phyloP scores from a whole-genome alignment of 2,888 invertebrate species.

The Drosophila pegasa region DNA sequence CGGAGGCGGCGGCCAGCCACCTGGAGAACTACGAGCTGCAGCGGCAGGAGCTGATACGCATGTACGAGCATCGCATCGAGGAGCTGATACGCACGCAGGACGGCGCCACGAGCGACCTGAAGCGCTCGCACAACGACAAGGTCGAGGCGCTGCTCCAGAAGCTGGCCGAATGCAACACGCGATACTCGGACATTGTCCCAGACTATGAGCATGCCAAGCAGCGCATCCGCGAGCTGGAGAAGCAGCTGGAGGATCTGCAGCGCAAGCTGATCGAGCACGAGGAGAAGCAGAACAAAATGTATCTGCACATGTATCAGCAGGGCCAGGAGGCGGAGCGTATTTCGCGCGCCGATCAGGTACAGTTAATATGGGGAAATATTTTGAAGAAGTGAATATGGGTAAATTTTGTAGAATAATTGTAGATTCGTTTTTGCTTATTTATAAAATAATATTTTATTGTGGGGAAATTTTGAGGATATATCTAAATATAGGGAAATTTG shows the following conservation, averaged over 20 bases:
- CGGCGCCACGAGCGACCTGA: constrained; percentile 90
- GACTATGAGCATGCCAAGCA: constrained; percentile 91
- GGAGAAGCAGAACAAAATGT: constrained; percentile 90
- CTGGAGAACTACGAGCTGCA: constrained; percentile 87
- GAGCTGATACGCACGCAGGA: constrained; percentile 89
- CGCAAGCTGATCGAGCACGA: constrained; percentile 90
- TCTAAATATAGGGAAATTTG: neutral
- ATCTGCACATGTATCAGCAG: constrained; percentile 93
- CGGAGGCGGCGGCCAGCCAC: constrained; percentile 66
- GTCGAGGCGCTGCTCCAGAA: constrained; percentile 90
- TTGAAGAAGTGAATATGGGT: neutral
- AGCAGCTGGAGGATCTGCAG: constrained; percentile 89
- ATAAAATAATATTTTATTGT: too few species aligned
- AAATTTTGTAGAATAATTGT: neutral
- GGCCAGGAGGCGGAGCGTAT: constrained; percentile 92
- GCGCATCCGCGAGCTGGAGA: constrained; percentile 88
- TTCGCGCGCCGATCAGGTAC: constrained; percentile 89
- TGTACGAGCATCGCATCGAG: constrained; percentile 91
- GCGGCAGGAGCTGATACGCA: constrained; percentile 88
- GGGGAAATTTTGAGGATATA: neutral
- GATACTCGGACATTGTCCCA: constrained; percentile 91
- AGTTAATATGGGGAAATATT: constrained; percentile 2
- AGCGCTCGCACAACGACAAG: constrained; percentile 92
- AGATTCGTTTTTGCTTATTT: too few species aligned
- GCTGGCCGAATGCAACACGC: constrained; percentile 90